Percentiles rank a stretch among this genome's conserved stretches.
These are phyloP conservation scores for Rhorus exstirpatorius DNA, from an alignment of 2,888 invertebrate genomes.

Conservation along the genomic window DNA sequence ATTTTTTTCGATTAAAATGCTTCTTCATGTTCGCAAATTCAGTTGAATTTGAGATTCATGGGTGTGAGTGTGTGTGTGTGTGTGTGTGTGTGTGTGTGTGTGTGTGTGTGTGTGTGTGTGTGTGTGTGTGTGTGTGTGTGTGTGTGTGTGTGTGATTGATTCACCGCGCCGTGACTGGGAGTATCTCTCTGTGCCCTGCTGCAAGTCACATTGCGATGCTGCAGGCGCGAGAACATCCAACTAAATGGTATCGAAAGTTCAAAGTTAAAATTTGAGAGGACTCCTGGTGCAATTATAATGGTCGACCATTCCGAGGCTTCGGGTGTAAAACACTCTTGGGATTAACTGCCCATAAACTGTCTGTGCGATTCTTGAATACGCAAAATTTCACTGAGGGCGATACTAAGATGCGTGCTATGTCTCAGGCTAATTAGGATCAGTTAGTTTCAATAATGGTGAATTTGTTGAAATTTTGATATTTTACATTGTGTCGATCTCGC, in stretches of 20 bases:
- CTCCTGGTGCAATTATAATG: conserved; percentile 23
- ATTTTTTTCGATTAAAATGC: too few species aligned
- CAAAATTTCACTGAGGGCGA: not conserved
- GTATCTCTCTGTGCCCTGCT: not conserved
- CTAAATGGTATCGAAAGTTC: conserved; percentile 8
- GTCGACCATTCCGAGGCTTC: conserved; percentile 26
- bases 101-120: too few species aligned
- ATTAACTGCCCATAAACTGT: not conserved
- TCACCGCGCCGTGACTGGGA: not conserved
- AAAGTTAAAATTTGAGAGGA: conserved; percentile 34
- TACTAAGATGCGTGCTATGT: not conserved
- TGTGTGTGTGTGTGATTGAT: too few species aligned
- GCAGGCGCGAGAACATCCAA: conserved; percentile 51
- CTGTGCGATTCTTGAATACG: not conserved
- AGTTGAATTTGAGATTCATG: conserved; percentile 6
- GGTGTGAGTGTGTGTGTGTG: too few species aligned
- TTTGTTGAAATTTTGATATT: not conserved
- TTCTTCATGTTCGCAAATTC: too few species aligned
- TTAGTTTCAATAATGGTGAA: not conserved
- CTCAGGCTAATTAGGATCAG: not conserved
- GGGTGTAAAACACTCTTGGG: conserved; percentile 21
- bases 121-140: too few species aligned
- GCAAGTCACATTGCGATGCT: conserved; percentile 36
- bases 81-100: too few species aligned
- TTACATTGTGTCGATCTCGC: too few species aligned